Evolutionary conservation across 1,140 invertebrate species (phyloP).

Genomic region (Gerris buenoi): DNA sequence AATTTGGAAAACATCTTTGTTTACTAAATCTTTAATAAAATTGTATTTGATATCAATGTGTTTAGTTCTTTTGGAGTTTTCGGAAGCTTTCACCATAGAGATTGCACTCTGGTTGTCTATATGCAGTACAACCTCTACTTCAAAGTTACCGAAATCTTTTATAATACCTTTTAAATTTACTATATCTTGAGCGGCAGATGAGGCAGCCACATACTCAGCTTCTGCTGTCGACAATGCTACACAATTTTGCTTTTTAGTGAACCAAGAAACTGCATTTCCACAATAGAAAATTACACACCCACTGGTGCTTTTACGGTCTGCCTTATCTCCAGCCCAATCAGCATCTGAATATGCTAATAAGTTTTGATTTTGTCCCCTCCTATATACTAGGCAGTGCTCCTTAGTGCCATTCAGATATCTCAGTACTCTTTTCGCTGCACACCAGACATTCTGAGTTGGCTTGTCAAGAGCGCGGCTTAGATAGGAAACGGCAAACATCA

Average conservation of each 20-base stretch:
- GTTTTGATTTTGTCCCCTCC: not conserved
- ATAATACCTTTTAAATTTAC: too few relatives aligned
- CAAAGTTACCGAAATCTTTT: too few relatives aligned
- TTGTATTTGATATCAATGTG: too few relatives aligned
- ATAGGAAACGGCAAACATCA: not conserved
- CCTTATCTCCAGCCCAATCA: not conserved
- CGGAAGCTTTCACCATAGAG: too few relatives aligned
- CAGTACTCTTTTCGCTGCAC: not conserved
- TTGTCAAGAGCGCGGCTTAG: not conserved
- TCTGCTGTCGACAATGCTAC: not conserved
- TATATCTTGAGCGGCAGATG: too few relatives aligned
- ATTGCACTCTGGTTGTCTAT: too few relatives aligned
- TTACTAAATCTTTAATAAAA: too few relatives aligned
- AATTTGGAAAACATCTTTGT: too few relatives aligned
- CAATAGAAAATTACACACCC: not conserved
- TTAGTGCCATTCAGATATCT: not conserved
- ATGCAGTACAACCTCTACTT: too few relatives aligned
- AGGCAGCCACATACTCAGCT: slow-evolving; percentile 8
- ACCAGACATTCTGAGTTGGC: not conserved
- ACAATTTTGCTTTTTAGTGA: not conserved
- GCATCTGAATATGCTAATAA: not conserved
- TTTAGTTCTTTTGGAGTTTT: too few relatives aligned
- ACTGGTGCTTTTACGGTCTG: not conserved
- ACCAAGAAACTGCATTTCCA: not conserved
- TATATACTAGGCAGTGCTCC: not conserved